Evolutionary conservation across 2,888 invertebrate genomes (phyloP).

Genomic region (Synergus japonicus): DNA sequence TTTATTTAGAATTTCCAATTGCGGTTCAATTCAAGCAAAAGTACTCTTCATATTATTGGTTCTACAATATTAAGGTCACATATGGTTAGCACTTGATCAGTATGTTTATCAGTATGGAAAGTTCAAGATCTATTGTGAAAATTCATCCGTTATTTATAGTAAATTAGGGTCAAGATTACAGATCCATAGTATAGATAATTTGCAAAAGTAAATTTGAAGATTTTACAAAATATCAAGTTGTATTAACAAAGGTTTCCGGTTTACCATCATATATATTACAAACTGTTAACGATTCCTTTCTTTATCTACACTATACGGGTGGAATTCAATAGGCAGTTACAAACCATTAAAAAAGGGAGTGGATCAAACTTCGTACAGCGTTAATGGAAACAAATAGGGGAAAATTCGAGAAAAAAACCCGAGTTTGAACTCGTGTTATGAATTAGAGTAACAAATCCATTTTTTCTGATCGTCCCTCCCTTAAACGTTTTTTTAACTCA

Average conservation of each 20-base stretch:
- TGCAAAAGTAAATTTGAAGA: no score
- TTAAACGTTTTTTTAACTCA: not conserved
- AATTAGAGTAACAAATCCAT: not conserved
- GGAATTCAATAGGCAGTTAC: not conserved
- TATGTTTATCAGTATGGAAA: not conserved
- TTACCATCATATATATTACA: not conserved
- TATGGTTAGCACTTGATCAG: slow-evolving; percentile 17
- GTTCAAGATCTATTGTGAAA: not conserved
- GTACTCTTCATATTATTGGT: slow-evolving; percentile 12
- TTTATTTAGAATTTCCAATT: not conserved
- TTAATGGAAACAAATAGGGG: not conserved
- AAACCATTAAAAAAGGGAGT: not conserved
- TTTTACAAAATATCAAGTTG: no score
- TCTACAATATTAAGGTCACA: slow-evolving; percentile 18
- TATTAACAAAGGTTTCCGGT: no score
- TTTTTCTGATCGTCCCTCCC: not conserved
- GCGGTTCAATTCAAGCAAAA: not conserved
- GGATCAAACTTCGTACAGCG: not conserved
- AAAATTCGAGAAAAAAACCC: no score
- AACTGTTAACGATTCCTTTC: not conserved
- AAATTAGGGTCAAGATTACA: slow-evolving; percentile 16
- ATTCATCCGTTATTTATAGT: not conserved
- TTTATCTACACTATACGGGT: not conserved
- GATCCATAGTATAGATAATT: no score
- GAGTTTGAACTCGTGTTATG: no score